phyloP scores from a whole-genome alignment of 2,888 invertebrate genomes.

The Macaria notata region DNA sequence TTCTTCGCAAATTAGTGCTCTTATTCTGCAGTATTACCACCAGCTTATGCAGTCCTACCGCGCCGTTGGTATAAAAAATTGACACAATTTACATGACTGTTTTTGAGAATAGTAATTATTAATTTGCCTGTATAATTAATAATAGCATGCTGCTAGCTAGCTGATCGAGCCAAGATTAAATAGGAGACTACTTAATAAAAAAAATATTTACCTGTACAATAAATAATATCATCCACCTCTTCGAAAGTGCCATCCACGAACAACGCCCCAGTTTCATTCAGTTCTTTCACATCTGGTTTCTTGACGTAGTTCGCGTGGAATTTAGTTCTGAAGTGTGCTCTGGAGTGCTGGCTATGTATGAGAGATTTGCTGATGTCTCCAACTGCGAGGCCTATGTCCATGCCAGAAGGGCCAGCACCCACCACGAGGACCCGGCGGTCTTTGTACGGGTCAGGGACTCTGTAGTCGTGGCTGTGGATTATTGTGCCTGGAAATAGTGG shows the following conservation, averaged over 20 bases:
- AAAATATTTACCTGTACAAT: conserved; percentile 90
- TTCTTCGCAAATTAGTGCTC: too few species aligned
- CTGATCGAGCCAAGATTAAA: too few species aligned
- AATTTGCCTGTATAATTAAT: too few species aligned
- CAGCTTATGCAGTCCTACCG: too few species aligned
- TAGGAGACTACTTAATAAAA: too few species aligned
- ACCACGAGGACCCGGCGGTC: conserved; percentile 84
- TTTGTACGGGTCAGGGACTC: conserved; percentile 82
- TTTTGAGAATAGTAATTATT: too few species aligned
- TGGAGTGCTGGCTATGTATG: conserved; percentile 78
- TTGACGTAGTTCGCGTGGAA: conserved; percentile 74
- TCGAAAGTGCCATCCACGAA: conserved; percentile 84
- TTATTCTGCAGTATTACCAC: too few species aligned
- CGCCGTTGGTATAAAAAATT: too few species aligned
- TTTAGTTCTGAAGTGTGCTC: conserved; percentile 55
- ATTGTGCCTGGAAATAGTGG: conserved; percentile 74
- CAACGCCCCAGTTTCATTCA: conserved; percentile 74
- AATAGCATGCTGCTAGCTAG: too few species aligned
- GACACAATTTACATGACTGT: too few species aligned
- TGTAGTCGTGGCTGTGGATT: conserved; percentile 89
- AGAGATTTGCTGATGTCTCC: conserved; percentile 65
- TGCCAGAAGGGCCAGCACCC: conserved; percentile 88
- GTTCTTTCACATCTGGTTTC: conserved; percentile 77
- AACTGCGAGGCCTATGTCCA: conserved; percentile 87
- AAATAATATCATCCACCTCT: conserved; percentile 85